phyloP scores from a whole-genome alignment of 2,113 vertebrate species.

The Typhlomys cinereus region DNA sequence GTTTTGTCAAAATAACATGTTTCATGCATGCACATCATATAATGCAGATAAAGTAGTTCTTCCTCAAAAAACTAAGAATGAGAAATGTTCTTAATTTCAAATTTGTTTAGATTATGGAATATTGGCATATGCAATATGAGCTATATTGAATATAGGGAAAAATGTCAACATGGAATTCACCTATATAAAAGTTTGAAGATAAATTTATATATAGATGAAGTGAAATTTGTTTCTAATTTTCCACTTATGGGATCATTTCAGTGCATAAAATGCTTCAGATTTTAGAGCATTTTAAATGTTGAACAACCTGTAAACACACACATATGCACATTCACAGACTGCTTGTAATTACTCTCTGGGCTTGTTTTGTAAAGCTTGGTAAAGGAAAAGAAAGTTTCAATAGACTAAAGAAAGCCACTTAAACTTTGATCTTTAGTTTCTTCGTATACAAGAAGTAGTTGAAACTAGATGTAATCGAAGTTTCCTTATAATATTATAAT shows the following conservation, averaged over 20 bases:
- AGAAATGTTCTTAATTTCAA: not conserved
- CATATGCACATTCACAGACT: not conserved
- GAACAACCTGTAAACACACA: not conserved
- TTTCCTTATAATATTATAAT: not conserved
- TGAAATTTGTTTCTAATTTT: not conserved
- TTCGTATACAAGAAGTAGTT: not conserved
- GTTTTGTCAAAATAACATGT: not conserved
- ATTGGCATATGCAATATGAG: not conserved
- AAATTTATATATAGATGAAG: not conserved
- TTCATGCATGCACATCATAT: not conserved
- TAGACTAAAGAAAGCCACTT: not conserved
- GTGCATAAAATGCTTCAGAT: not conserved
- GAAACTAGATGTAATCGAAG: not conserved
- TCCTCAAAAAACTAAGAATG: not conserved
- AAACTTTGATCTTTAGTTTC: not conserved
- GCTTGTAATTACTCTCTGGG: not conserved
- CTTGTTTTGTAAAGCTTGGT: not conserved
- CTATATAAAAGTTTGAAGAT: not conserved
- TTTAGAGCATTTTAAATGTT: not conserved
- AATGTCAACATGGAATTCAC: not conserved
- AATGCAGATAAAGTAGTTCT: not conserved
- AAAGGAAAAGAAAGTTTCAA: not conserved
- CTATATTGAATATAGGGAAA: not conserved
- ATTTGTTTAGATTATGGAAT: not conserved
- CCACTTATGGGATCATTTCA: not conserved